A percentile compares a stretch with the other conserved stretches of the same genome.
These are phyloP conservation scores for Ascidia mentula DNA, from an alignment of 23 tunicate genomes.

Conservation along the genomic window DNA sequence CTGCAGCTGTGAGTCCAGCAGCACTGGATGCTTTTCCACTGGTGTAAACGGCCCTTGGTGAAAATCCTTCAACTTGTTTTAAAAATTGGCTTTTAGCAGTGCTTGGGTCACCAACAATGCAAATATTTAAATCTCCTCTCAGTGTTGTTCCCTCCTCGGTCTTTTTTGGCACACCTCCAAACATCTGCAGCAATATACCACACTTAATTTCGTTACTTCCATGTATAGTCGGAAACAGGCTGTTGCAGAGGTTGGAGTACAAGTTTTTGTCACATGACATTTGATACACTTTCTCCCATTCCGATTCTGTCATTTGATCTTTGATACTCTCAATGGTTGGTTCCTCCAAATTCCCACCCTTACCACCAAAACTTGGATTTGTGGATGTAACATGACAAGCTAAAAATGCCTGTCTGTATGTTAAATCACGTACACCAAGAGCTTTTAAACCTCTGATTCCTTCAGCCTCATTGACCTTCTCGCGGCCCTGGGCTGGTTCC, in stretches of 20 bases:
- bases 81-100: conserved; percentile 94
- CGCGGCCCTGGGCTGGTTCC: conserved; percentile 46
- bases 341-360: conserved; percentile 66
- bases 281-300: conserved; percentile 87
- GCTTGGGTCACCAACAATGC: conserved; percentile 97
- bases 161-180: conserved; percentile 91
- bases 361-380: conserved; percentile 85
- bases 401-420: conserved; percentile 86
- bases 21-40: conserved; percentile 99
- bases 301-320: conserved; percentile 75
- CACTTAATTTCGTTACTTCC: conserved; percentile 95
- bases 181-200: conserved; percentile 82
- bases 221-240: conserved; percentile 92
- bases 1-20: conserved; percentile 98
- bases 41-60: conserved; percentile 93
- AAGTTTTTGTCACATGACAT: conserved; percentile 93
- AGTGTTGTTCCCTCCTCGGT: conserved; percentile 82
- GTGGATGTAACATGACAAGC: conserved; percentile 93
- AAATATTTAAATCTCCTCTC: conserved; percentile 89
- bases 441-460: conserved; percentile 90
- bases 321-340: conserved; percentile 77
- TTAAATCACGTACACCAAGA: conserved; percentile 94
- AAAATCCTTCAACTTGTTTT: conserved; percentile 88
- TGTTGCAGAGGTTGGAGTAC: conserved; percentile 85
- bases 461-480: conserved; percentile 60